Conservation (phyloP, 2,888 invertebrate genomes). For the Lagria hirta region DNA sequence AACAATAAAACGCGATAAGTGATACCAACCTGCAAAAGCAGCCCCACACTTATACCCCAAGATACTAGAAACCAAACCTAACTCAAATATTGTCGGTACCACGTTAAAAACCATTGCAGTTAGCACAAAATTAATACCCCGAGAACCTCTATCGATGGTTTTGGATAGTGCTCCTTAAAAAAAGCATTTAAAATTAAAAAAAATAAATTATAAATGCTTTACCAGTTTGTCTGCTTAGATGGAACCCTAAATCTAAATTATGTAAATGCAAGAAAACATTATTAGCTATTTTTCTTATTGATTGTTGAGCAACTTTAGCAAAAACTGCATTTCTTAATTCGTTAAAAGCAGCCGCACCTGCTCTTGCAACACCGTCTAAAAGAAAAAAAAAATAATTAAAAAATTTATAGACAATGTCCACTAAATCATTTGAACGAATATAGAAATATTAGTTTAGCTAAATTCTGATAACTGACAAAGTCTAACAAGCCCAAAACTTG, state of each 20-base stretch:
- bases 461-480: too few species aligned
- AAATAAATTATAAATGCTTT: slow-evolving; percentile 59
- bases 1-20: too few species aligned
- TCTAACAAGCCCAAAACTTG: too few species aligned
- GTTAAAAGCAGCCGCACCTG: slow-evolving; percentile 89
- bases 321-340: slow-evolving; percentile 98
- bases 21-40: slow-evolving; percentile 59
- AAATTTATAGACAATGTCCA: too few species aligned
- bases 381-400: slow-evolving; percentile 21
- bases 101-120: slow-evolving; percentile 97
- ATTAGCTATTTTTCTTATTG: slow-evolving; percentile 89
- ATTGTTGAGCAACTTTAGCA: slow-evolving; percentile 95
- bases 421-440: too few species aligned
- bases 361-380: slow-evolving; percentile 91
- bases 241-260: slow-evolving; percentile 90
- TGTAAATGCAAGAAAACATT: slow-evolving; percentile 97
- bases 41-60: slow-evolving; percentile 73
- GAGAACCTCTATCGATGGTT: slow-evolving; percentile 86
- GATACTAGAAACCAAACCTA: slow-evolving; percentile 85
- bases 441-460: too few species aligned
- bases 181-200: slow-evolving; percentile 7
- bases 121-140: slow-evolving; percentile 97
- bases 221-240: slow-evolving; percentile 92
- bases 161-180: slow-evolving; percentile 51
- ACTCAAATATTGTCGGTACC: slow-evolving; percentile 93